Percentiles rank a stretch among this genome's conserved stretches.
phyloP scores from a whole-genome alignment of 2,113 vertebrate genomes.

The Percopsis transmontana region DNA sequence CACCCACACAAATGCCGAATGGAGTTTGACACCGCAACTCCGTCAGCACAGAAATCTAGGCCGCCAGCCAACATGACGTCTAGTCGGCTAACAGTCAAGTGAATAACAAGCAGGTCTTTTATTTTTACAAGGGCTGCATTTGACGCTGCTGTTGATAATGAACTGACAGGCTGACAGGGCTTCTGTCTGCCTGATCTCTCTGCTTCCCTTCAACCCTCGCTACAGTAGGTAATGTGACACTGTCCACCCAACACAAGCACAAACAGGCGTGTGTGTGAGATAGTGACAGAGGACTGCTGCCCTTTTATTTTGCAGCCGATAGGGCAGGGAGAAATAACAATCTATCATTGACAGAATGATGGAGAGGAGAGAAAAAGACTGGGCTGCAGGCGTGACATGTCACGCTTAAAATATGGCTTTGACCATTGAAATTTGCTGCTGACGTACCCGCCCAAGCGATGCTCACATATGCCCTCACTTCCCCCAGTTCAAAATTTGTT shows the following conservation, averaged over 20 bases:
- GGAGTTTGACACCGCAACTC: background rate
- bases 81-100: background rate
- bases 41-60: background rate
- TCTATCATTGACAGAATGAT: constrained; percentile 7
- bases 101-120: constrained; percentile 16
- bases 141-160: constrained; percentile 15
- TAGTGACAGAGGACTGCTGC: background rate
- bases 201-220: constrained; percentile 1
- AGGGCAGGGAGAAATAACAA: background rate
- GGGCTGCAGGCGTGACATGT: background rate
- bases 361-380: background rate
- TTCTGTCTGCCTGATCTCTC: constrained; percentile 10
- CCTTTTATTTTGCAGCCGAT: constrained; percentile 11
- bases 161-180: constrained; percentile 34
- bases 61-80: background rate
- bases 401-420: too few species aligned
- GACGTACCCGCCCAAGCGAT: too few species aligned
- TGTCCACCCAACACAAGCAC: background rate
- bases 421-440: too few species aligned
- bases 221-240: constrained; percentile 13
- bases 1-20: background rate
- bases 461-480: too few species aligned
- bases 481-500: too few species aligned
- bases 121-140: constrained; percentile 12
- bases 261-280: background rate